These are phyloP conservation scores for Himalopsyche anomala DNA, from an alignment of 2,888 invertebrate species.

Conservation along the genomic window DNA sequence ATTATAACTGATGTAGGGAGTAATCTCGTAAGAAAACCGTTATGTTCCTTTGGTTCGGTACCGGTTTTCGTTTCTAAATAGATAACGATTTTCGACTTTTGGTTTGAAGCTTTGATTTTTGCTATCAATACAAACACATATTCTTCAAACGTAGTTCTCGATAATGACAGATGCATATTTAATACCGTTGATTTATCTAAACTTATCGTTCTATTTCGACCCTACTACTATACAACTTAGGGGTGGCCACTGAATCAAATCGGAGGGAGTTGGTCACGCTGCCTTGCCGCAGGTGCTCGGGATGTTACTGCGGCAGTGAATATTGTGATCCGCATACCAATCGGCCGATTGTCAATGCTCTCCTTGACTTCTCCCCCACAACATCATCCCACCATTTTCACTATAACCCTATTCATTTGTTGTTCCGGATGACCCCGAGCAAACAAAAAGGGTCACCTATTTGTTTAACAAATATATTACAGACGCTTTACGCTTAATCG, in stretches of 20 bases:
- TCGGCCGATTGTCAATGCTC: conserved; percentile 35
- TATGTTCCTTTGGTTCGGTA: no score
- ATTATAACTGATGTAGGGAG: no score
- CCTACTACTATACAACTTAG: neutral
- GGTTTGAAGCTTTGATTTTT: no score
- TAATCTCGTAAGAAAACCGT: no score
- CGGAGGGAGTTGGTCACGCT: conserved; percentile 14
- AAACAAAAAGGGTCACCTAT: neutral
- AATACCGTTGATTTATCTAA: no score
- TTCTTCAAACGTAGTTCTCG: no score
- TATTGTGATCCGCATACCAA: conserved; percentile 51
- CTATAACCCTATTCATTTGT: neutral
- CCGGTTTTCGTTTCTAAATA: no score
- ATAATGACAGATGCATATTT: no score
- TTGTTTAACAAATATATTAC: conserved; percentile 24
- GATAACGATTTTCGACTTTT: no score
- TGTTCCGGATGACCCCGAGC: neutral
- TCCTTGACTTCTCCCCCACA: conserved; percentile 13
- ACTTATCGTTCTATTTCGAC: neutral
- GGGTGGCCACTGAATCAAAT: neutral
- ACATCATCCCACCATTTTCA: neutral
- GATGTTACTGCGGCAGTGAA: conserved; percentile 36
- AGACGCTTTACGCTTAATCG: neutral
- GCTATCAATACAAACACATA: no score
- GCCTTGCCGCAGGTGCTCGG: conserved; percentile 33